phyloP scores from a whole-genome alignment of 2,888 invertebrate genomes.

The Elysia crispata region DNA sequence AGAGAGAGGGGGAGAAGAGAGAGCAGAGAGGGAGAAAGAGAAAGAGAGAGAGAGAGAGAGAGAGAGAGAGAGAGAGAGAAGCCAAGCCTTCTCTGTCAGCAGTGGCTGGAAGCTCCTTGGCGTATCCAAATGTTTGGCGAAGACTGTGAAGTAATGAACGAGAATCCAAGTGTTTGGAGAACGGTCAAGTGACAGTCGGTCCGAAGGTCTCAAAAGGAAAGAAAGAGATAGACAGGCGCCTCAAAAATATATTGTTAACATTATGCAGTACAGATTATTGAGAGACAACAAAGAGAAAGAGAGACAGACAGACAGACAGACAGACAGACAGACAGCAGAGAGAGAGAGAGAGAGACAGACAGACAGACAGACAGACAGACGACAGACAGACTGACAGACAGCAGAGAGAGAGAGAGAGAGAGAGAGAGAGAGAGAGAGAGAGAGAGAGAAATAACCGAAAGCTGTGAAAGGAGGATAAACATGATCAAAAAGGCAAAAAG shows the following conservation, averaged over 20 bases:
- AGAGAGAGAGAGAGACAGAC: constrained; percentile 2
- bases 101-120: too few species aligned
- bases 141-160: too few species aligned
- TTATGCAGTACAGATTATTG: too few species aligned
- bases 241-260: too few species aligned
- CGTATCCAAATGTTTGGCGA: too few species aligned
- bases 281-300: background rate
- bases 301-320: constrained; percentile 15
- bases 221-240: too few species aligned
- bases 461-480: too few species aligned
- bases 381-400: constrained; percentile 42
- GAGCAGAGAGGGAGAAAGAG: background rate
- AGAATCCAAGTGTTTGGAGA: too few species aligned
- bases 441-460: background rate
- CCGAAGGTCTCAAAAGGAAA: too few species aligned
- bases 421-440: constrained; percentile 11
- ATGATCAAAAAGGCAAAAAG: too few species aligned
- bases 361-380: constrained; percentile 43
- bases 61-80: constrained; percentile 16
- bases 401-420: constrained; percentile 36
- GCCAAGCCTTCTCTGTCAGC: too few species aligned
- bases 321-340: background rate
- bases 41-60: constrained; percentile 10
- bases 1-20: background rate
- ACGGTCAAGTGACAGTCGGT: too few species aligned